phyloP scores from a whole-genome alignment of 2,888 invertebrate species.

The Ophion obscuratus region DNA sequence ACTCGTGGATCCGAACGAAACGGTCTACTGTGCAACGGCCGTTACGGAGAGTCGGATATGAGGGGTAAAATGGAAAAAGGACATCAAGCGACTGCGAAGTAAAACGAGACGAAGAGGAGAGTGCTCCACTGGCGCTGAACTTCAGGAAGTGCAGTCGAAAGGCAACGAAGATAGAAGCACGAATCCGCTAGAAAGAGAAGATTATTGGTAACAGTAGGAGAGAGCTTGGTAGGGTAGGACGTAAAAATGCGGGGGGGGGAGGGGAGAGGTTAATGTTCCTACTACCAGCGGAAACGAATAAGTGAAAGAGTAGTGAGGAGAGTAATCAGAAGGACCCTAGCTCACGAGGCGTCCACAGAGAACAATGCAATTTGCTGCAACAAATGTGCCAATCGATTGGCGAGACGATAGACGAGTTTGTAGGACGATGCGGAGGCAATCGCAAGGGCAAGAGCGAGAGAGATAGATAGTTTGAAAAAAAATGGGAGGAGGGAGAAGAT shows the following conservation, averaged over 20 bases:
- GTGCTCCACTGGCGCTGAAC: constrained; percentile 32
- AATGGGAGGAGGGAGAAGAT: constrained; percentile 39
- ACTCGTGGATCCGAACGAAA: constrained; percentile 55
- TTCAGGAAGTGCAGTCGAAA: constrained; percentile 44
- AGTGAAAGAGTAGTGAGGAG: constrained; percentile 42
- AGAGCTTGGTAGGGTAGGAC: constrained; percentile 15
- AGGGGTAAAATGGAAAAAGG: constrained; percentile 48
- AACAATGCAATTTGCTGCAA: constrained; percentile 76
- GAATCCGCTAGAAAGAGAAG: constrained; percentile 39
- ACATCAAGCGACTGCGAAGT: constrained; percentile 41
- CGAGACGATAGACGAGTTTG: constrained; percentile 68
- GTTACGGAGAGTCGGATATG: constrained; percentile 49
- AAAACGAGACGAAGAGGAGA: constrained; percentile 46
- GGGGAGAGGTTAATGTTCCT: constrained; percentile 4
- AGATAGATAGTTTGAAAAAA: constrained; percentile 23
- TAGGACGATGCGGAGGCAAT: constrained; percentile 26
- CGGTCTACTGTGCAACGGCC: constrained; percentile 53
- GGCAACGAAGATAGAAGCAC: constrained; percentile 49
- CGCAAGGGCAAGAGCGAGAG: constrained; percentile 35
- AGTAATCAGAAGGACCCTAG: constrained; percentile 40
- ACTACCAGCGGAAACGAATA: constrained; percentile 30
- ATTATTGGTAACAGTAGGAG: constrained; percentile 41
- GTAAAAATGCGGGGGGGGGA: not conserved
- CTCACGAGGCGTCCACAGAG: constrained; percentile 58
- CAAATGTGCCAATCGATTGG: constrained; percentile 72